These are phyloP conservation scores for Prosopocoilus inquinatus DNA, from an alignment of 2,888 invertebrate genomes.

Conservation along the genomic window DNA sequence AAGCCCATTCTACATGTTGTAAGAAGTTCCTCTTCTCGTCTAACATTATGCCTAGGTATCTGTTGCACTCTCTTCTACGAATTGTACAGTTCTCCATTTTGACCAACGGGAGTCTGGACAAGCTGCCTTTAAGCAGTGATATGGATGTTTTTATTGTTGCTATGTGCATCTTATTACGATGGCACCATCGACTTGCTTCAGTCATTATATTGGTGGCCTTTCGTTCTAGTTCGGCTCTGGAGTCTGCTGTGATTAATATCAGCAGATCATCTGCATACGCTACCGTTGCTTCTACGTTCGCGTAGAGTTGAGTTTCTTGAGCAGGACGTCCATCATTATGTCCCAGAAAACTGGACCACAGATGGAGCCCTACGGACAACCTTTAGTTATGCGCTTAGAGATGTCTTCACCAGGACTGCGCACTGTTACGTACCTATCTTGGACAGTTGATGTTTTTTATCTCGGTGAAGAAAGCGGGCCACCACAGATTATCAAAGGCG, in stretches of 20 bases:
- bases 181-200: not conserved
- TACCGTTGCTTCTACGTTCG: not conserved
- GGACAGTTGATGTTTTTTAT: constrained; percentile 4
- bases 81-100: not conserved
- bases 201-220: not conserved
- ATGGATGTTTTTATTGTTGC: not conserved
- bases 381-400: constrained; percentile 4
- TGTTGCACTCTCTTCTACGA: not conserved
- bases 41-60: constrained; percentile 8
- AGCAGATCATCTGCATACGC: constrained; percentile 15
- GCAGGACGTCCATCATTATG: not conserved
- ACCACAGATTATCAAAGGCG: constrained; percentile 22
- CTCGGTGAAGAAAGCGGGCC: constrained; percentile 7
- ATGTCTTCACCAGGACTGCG: not conserved
- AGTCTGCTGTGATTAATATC: not conserved
- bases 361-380: constrained; percentile 16
- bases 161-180: not conserved
- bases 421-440: constrained; percentile 9
- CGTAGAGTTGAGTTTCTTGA: not conserved
- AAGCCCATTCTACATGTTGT: not conserved
- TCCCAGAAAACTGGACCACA: too few species aligned
- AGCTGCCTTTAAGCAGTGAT: constrained; percentile 2
- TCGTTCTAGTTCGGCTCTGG: constrained; percentile 2
- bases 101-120: not conserved
- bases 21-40: not conserved